A percentile compares a stretch with the other conserved stretches of the same genome.
phyloP scores from a whole-genome alignment of 1,140 invertebrate species.

The Reticulitermes speratus region DNA sequence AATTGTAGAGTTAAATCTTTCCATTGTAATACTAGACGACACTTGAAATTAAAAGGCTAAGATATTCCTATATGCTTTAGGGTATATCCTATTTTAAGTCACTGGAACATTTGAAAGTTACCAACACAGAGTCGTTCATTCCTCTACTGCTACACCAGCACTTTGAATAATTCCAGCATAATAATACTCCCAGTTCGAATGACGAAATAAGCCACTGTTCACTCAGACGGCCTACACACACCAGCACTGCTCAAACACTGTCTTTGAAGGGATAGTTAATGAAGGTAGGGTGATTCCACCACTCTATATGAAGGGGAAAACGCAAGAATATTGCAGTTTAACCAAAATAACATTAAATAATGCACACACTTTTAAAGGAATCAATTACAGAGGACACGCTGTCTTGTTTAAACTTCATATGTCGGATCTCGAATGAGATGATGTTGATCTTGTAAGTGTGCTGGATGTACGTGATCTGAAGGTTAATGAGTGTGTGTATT shows the following conservation, averaged over 20 bases:
- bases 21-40: too few species aligned
- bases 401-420: background rate
- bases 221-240: background rate
- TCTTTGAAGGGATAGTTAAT: background rate
- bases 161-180: too few species aligned
- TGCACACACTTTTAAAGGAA: background rate
- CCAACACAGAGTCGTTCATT: too few species aligned
- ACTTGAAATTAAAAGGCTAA: too few species aligned
- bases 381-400: background rate
- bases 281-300: background rate
- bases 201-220: too few species aligned
- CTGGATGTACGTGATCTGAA: background rate
- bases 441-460: background rate
- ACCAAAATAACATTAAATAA: background rate
- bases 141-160: too few species aligned
- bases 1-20: too few species aligned
- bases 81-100: too few species aligned
- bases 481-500: slow-evolving; percentile 7
- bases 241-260: background rate
- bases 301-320: background rate
- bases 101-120: too few species aligned
- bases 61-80: too few species aligned
- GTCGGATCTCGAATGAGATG: background rate
- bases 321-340: too few species aligned
- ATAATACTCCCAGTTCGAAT: too few species aligned